These are phyloP conservation scores for Diorhabda sublineata DNA, from an alignment of 1,140 invertebrate species.

Conservation along the genomic window DNA sequence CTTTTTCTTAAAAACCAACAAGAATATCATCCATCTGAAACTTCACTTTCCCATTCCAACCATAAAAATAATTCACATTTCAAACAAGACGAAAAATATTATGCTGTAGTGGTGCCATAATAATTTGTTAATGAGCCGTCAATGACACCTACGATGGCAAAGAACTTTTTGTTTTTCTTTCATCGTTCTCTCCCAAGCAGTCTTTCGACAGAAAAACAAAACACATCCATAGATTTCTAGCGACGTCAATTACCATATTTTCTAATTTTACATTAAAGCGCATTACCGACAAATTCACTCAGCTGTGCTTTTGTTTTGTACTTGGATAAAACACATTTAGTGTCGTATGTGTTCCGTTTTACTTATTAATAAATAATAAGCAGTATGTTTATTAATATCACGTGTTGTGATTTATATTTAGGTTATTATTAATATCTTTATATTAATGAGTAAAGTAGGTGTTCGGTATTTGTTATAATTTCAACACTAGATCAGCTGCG, in stretches of 20 bases:
- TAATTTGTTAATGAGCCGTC: too few relatives aligned
- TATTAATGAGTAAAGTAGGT: slow-evolving; percentile 1
- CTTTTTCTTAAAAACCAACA: too few relatives aligned
- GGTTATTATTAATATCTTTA: neutral
- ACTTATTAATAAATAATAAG: slow-evolving; percentile 1
- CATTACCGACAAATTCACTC: slow-evolving; percentile 25
- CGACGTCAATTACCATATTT: neutral
- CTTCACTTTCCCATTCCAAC: too few relatives aligned
- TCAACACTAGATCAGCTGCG: neutral
- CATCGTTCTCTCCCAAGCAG: neutral
- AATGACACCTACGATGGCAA: too few relatives aligned
- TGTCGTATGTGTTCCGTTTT: neutral
- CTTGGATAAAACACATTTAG: neutral
- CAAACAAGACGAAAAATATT: too few relatives aligned
- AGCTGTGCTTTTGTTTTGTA: slow-evolving; percentile 11
- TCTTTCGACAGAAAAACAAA: neutral
- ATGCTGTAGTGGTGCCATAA: too few relatives aligned
- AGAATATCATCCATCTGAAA: too few relatives aligned
- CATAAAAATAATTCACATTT: too few relatives aligned
- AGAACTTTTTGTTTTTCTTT: too few relatives aligned
- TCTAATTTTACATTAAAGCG: slow-evolving; percentile 29
- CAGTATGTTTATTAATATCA: slow-evolving; percentile 3
- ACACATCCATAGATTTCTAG: slow-evolving; percentile 1
- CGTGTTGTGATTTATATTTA: neutral
- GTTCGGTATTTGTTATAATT: neutral